These are phyloP conservation scores for Achatina immaculata DNA, from an alignment of 1,140 invertebrate species.

Conservation along the genomic window DNA sequence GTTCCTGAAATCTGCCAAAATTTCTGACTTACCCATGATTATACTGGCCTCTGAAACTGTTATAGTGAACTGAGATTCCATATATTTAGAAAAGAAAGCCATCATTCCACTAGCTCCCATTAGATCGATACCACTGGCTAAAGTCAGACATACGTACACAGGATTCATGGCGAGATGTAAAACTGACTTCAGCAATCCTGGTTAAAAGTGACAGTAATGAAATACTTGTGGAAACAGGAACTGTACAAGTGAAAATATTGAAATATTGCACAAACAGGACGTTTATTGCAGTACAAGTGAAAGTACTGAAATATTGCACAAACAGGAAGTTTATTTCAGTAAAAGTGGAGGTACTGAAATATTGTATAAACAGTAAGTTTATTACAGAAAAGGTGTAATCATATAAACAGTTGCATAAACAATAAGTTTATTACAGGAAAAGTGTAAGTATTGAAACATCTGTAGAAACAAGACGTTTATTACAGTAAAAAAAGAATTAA, in stretches of 20 bases:
- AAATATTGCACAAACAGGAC: too few species aligned
- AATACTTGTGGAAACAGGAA: neutral
- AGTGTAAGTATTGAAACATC: too few species aligned
- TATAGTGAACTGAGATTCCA: constrained; percentile 43
- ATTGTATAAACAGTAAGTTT: too few species aligned
- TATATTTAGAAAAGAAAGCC: constrained; percentile 45
- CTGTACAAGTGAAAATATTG: neutral
- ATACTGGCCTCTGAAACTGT: constrained; percentile 38
- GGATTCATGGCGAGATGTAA: constrained; percentile 88
- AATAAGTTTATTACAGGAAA: too few species aligned
- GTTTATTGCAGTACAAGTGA: too few species aligned
- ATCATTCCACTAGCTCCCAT: constrained; percentile 30
- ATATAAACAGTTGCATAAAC: too few species aligned
- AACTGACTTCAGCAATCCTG: constrained; percentile 74
- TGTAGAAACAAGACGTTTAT: too few species aligned
- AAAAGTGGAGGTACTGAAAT: neutral
- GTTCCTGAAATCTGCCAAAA: neutral
- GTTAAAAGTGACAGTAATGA: neutral
- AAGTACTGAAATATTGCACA: too few species aligned
- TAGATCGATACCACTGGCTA: constrained; percentile 86
- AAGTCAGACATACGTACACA: constrained; percentile 89
- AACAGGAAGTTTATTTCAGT: neutral
- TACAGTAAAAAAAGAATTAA: too few species aligned
- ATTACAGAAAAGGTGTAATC: too few species aligned
- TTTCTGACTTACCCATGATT: constrained; percentile 34